A percentile compares a stretch with the other conserved stretches of the same genome.
Conservation (phyloP, 2,113 vertebrate genomes). For the Turdus rufiventris region DNA sequence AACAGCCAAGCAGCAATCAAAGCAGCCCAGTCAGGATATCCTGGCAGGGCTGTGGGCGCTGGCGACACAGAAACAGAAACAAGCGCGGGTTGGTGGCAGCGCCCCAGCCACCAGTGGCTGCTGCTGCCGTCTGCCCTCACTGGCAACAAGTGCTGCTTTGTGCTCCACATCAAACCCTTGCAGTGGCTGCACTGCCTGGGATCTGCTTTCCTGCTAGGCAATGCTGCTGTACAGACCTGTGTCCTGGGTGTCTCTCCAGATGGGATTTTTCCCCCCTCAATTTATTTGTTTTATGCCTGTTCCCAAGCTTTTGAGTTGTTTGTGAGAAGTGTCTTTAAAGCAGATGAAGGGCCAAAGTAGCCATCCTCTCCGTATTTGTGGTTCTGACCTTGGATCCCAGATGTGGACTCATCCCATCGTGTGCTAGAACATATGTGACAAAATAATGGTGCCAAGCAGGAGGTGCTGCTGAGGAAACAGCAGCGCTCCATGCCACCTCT, state of each 20-base stretch:
- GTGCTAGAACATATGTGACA: not conserved
- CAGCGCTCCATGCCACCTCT: not conserved
- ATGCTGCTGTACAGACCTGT: not conserved
- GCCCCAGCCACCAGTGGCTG: not conserved
- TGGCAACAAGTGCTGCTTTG: accelerated
- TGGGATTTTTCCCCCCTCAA: not conserved
- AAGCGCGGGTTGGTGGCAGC: not conserved
- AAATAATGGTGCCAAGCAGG: accelerated
- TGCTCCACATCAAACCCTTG: not conserved
- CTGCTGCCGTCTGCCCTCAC: not conserved
- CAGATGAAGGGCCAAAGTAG: accelerated
- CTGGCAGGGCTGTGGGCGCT: not conserved
- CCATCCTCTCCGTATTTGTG: not conserved
- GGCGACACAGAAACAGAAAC: not conserved
- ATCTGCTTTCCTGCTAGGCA: not conserved
- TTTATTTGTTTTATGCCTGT: not conserved
- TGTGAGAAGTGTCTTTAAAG: not conserved
- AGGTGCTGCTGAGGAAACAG: not conserved
- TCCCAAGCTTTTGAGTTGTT: not conserved
- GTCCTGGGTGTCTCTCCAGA: accelerated
- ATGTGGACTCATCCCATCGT: accelerated
- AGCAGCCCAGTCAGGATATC: not conserved
- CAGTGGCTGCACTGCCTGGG: accelerated
- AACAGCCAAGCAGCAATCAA: not conserved
- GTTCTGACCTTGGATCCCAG: not conserved